phyloP scores from a whole-genome alignment of 2,888 invertebrate species.

The Drosophila trichaetosa region DNA sequence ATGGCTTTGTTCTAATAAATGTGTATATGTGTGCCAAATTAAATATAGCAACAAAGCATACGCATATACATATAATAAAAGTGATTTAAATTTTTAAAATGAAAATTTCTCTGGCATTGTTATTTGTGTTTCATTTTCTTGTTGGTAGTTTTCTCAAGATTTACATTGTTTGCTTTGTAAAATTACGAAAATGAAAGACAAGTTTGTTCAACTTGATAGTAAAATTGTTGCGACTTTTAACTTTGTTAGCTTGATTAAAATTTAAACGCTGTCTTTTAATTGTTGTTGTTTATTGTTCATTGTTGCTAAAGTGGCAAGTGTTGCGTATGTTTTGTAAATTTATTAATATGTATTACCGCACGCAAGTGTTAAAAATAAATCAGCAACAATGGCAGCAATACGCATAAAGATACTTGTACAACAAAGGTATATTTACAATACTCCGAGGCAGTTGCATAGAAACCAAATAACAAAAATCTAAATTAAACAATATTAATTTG shows the following conservation, averaged over 20 bases:
- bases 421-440: conserved; percentile 5
- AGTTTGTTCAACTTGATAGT: conserved; percentile 6
- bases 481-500: background rate
- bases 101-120: conserved; percentile 2
- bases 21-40: background rate
- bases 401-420: conserved; percentile 1
- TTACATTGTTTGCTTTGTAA: conserved; percentile 18
- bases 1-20: background rate
- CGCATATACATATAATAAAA: background rate
- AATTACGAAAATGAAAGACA: conserved; percentile 5
- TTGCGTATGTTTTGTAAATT: conserved; percentile 68
- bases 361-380: conserved; percentile 70
- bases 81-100: background rate
- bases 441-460: conserved; percentile 6
- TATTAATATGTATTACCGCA: conserved; percentile 65
- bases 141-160: conserved; percentile 27
- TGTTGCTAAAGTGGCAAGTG: conserved; percentile 29
- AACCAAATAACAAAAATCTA: background rate
- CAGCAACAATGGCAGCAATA: conserved; percentile 47
- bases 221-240: background rate
- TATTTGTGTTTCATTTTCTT: background rate
- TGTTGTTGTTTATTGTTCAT: conserved; percentile 13
- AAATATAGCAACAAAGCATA: conserved; percentile 1
- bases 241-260: conserved; percentile 16
- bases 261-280: conserved; percentile 7